Evolutionary conservation across 2,888 invertebrate species (phyloP).

Genomic region (Pegoplata infirma): DNA sequence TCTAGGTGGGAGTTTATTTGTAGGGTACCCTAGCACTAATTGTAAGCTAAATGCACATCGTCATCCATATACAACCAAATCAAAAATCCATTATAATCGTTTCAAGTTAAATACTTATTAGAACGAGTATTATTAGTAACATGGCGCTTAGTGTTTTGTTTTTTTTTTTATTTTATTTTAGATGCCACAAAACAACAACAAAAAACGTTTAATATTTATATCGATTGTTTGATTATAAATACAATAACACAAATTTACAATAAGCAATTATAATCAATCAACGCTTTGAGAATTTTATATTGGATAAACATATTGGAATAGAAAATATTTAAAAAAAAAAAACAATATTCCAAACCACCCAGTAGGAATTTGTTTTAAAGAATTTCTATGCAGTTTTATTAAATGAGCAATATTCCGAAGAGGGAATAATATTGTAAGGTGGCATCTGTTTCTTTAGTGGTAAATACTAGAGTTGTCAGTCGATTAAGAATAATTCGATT

Average conservation of each 20-base stretch:
- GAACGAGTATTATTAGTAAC: slow-evolving; percentile 18
- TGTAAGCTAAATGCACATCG: too few species aligned
- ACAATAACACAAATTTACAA: slow-evolving; percentile 28
- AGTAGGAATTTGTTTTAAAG: slow-evolving; percentile 15
- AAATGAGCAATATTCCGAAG: neutral
- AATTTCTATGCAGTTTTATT: neutral
- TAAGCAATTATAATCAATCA: slow-evolving; percentile 58
- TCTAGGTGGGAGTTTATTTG: slow-evolving; percentile 16
- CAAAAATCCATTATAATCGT: slow-evolving; percentile 38
- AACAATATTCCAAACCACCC: neutral
- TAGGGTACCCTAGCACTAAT: too few species aligned
- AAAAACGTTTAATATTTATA: slow-evolving; percentile 39
- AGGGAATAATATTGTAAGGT: neutral
- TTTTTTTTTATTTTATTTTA: neutral
- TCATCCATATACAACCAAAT: slow-evolving; percentile 11
- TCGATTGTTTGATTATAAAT: slow-evolving; percentile 16
- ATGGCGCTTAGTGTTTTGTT: slow-evolving; percentile 55
- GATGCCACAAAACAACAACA: slow-evolving; percentile 27
- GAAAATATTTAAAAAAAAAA: neutral
- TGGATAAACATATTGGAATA: too few species aligned
- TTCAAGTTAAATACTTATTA: slow-evolving; percentile 22
- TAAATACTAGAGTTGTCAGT: too few species aligned
- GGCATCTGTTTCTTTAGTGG: slow-evolving; percentile 5
- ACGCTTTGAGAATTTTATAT: slow-evolving; percentile 32
- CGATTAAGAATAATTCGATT: too few species aligned